A percentile compares a stretch with the other conserved stretches of the same genome.
Evolutionary conservation across 2,888 invertebrate genomes (phyloP).

Genomic region (Tuberolachnus salignus): DNA sequence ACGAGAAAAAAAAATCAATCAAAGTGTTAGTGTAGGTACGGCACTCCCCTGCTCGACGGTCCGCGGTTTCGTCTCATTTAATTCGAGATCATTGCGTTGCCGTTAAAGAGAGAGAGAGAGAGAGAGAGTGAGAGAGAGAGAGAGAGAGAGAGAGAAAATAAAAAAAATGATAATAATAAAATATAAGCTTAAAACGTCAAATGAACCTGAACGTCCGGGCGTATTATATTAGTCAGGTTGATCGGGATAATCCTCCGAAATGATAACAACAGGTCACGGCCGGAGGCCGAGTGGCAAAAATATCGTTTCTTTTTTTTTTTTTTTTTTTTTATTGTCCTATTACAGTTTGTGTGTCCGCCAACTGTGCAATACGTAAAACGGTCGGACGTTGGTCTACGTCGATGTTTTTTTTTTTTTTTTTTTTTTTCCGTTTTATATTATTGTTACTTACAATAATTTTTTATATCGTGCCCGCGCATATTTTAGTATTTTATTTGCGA

Average conservation of each 20-base stretch:
- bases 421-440: too few relatives aligned
- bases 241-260: conserved; percentile 7
- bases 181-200: conserved; percentile 8
- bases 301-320: background rate
- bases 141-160: background rate
- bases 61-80: conserved; percentile 45
- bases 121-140: too few relatives aligned
- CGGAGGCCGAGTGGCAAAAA: background rate
- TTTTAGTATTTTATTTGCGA: too few relatives aligned
- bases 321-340: too few relatives aligned
- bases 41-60: background rate
- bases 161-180: conserved; percentile 3
- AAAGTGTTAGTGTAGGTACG: too few relatives aligned
- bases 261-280: conserved; percentile 20
- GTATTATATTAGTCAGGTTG: background rate
- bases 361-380: too few relatives aligned
- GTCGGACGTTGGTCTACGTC: too few relatives aligned
- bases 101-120: background rate
- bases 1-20: conserved; percentile 43
- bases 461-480: too few relatives aligned
- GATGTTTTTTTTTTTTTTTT: too few relatives aligned
- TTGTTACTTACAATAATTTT: too few relatives aligned
- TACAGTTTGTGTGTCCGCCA: too few relatives aligned
- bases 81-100: conserved; percentile 33
- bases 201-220: conserved; percentile 33